Conservation (phyloP, 2,113 vertebrate species). For the Rattus rattus region DNA sequence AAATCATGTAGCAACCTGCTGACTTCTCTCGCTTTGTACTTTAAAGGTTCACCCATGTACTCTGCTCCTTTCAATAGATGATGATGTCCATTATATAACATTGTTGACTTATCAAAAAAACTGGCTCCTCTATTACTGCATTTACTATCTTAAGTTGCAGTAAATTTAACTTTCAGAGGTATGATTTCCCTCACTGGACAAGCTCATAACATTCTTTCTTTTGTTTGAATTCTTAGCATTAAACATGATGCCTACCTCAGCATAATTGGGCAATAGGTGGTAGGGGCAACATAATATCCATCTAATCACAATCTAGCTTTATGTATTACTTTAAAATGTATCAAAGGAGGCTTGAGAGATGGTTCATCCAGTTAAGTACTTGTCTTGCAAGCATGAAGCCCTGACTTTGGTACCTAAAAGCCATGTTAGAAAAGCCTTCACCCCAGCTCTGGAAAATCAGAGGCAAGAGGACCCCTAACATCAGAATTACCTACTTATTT, state of each 20-base stretch:
- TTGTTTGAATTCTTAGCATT: not conserved
- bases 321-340: not conserved
- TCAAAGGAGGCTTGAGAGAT: not conserved
- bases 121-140: not conserved
- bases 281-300: not conserved
- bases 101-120: not conserved
- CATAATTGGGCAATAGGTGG: not conserved
- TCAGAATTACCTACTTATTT: not conserved
- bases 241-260: not conserved
- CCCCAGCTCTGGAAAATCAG: not conserved
- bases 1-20: not conserved
- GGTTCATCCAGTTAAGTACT: not conserved
- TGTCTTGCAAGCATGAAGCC: not conserved
- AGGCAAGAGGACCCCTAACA: not conserved
- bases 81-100: not conserved
- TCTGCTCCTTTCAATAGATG: not conserved
- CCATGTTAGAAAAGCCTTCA: not conserved
- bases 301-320: not conserved
- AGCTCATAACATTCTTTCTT: not conserved
- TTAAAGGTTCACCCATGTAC: not conserved
- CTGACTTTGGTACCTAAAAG: not conserved
- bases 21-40: not conserved
- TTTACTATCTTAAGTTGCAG: not conserved
- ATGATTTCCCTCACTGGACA: not conserved
- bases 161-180: not conserved